A percentile compares a stretch with the other conserved stretches of the same genome.
Evolutionary conservation across 2,888 invertebrate species (phyloP).

Genomic region (Spisula solida): DNA sequence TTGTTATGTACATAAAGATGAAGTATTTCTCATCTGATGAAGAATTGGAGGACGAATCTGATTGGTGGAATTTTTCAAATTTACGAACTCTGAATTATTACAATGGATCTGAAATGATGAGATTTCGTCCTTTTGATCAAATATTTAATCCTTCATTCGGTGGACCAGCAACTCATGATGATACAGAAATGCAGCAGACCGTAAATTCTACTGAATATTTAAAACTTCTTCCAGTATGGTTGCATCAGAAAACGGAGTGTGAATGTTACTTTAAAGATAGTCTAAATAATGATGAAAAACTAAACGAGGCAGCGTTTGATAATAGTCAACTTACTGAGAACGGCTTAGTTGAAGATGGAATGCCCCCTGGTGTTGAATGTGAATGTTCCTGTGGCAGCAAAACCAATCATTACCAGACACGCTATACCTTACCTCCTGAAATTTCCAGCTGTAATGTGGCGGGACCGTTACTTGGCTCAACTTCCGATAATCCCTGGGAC

Average conservation of each 20-base stretch:
- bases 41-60: constrained; percentile 69
- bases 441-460: constrained; percentile 35
- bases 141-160: constrained; percentile 82
- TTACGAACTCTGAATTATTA: constrained; percentile 80
- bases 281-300: neutral
- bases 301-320: neutral
- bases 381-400: neutral
- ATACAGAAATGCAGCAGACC: constrained; percentile 84
- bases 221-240: constrained; percentile 88
- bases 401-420: neutral
- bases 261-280: constrained; percentile 12
- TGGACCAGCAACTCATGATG: constrained; percentile 39
- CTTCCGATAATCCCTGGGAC: constrained; percentile 44
- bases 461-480: constrained; percentile 38
- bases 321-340: neutral
- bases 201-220: constrained; percentile 88
- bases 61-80: constrained; percentile 87
- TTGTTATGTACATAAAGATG: constrained; percentile 42
- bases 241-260: constrained; percentile 69
- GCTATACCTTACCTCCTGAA: constrained; percentile 16
- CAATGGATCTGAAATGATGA: constrained; percentile 79
- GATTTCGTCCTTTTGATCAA: constrained; percentile 84
- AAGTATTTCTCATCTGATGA: constrained; percentile 36
- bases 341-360: neutral
- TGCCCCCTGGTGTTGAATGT: neutral